These are phyloP conservation scores for Tribolium madens DNA, from an alignment of 1,140 invertebrate species.

Conservation along the genomic window DNA sequence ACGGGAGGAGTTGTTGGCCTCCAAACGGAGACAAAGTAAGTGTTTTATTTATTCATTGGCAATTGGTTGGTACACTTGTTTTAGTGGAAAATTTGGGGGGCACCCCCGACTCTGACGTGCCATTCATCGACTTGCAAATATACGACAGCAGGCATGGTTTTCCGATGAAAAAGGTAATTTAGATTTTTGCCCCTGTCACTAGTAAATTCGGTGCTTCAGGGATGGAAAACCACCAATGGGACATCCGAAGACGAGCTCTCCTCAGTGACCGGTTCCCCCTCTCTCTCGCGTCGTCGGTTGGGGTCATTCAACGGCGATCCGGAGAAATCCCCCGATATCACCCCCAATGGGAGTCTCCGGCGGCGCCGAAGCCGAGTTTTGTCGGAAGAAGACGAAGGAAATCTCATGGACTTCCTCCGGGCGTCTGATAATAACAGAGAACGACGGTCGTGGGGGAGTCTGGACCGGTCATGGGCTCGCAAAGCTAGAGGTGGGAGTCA, in stretches of 20 bases:
- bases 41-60: not conserved
- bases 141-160: conserved; percentile 78
- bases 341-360: conserved; percentile 88
- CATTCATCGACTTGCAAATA: conserved; percentile 73
- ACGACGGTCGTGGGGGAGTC: conserved; percentile 86
- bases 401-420: conserved; percentile 87
- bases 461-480: conserved; percentile 89
- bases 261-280: conserved; percentile 76
- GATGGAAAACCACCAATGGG: conserved; percentile 59
- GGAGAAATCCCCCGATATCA: conserved; percentile 86
- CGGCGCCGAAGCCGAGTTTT: conserved; percentile 83
- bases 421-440: conserved; percentile 77
- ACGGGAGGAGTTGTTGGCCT: conserved; percentile 81
- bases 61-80: conserved; percentile 44
- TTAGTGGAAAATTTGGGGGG: conserved; percentile 76
- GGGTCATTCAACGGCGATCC: conserved; percentile 72
- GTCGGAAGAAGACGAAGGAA: conserved; percentile 86
- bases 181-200: no score
- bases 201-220: no score
- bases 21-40: conserved; percentile 74
- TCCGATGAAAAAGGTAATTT: conserved; percentile 56
- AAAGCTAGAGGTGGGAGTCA: conserved; percentile 79
- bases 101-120: conserved; percentile 80
- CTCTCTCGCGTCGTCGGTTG: conserved; percentile 73
- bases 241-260: conserved; percentile 74